These are phyloP conservation scores for Gobiocypris rarus DNA, from an alignment of 2,113 vertebrate species.

Conservation along the genomic window DNA sequence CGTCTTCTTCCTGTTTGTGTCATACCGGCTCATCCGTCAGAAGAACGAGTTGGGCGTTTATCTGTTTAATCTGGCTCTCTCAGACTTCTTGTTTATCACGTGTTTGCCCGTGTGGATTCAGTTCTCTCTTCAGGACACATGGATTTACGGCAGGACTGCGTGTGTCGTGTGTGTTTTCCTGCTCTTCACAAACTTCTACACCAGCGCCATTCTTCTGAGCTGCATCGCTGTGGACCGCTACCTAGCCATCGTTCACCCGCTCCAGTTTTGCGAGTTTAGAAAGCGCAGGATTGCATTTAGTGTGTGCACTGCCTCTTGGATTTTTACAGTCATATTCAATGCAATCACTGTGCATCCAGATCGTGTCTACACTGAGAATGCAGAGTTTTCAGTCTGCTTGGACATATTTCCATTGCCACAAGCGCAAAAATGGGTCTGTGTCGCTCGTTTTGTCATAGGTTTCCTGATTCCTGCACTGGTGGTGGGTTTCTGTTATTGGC, in stretches of 20 bases:
- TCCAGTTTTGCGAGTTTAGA: slow-evolving; percentile 77
- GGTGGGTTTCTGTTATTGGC: slow-evolving; percentile 78
- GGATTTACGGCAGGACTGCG: slow-evolving; percentile 66
- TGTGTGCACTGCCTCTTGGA: slow-evolving; percentile 77
- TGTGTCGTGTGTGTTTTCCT: slow-evolving; percentile 75
- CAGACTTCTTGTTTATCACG: slow-evolving; percentile 81
- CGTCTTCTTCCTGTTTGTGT: slow-evolving; percentile 78
- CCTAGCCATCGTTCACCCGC: slow-evolving; percentile 84
- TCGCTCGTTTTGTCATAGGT: slow-evolving; percentile 75
- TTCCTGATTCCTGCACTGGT: slow-evolving; percentile 78
- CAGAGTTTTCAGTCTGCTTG: slow-evolving; percentile 74
- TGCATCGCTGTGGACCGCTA: slow-evolving; percentile 87
- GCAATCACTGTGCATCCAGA: slow-evolving; percentile 68
- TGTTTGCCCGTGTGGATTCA: slow-evolving; percentile 84
- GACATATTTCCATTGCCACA: slow-evolving; percentile 76
- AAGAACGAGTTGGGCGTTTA: slow-evolving; percentile 87
- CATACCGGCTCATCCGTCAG: slow-evolving; percentile 81
- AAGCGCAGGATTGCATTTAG: slow-evolving; percentile 73
- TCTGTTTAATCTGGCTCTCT: slow-evolving; percentile 84
- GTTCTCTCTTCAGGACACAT: slow-evolving; percentile 78
- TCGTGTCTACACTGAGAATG: slow-evolving; percentile 61
- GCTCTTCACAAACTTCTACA: slow-evolving; percentile 85
- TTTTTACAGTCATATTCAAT: slow-evolving; percentile 77
- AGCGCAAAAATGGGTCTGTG: slow-evolving; percentile 67
- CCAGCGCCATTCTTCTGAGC: slow-evolving; percentile 82